Evolutionary conservation across 1,140 invertebrate genomes (phyloP), one percentile per base, ranked within the genome.

Genomic region (Temnothorax longispinosus): DNA sequence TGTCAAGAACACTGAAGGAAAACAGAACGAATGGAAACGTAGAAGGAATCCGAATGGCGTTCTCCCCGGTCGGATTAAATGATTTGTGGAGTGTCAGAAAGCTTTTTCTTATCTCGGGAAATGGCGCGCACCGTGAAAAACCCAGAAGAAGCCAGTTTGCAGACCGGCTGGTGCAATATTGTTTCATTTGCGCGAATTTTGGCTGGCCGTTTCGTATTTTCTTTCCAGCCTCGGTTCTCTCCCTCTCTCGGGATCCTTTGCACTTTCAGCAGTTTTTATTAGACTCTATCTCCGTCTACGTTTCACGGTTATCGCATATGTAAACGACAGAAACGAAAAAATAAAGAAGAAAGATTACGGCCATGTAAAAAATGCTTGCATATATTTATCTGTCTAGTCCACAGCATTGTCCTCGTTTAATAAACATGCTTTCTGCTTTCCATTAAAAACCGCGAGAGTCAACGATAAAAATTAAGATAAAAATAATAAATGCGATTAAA

Each of bases 1-100:
- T 84, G 80, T 84, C 80, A 84, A 62, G 80, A 84, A 72, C 54
- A 84, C 41, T 58, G 47, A 3, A 75, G 54, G 44, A 74, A 69
- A 84, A 84, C 58, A 50, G 80, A 74, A 84, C 69, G 69, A 74
- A 75, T 84, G 80, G 69, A 84, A 84, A 84, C 69, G 67, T 35
- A 47, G 71, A 8, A 21, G n/a, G 27, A 50, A 84, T 74, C 69
- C 80, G 41, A 84, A 75, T 60, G 41, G 54, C 35, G 67, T 44
- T 27, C 38, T 27, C 38, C 38, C 41, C 3, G 15, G 38, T 13
- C 41, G 52, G 54, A 84, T 84, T 84, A 84, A 84, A 84, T 84
- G 80, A 84, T 84, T 84, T 84, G 80, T 60, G 80, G n/a, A 84
- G 80, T 82, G 80, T 84, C 80, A 84, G 80, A 84, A 84, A 84